Base-by-base conservation (phyloP, 53 echinoderm and acorn worm species). In the Temnopleurus reevesii region DNA sequence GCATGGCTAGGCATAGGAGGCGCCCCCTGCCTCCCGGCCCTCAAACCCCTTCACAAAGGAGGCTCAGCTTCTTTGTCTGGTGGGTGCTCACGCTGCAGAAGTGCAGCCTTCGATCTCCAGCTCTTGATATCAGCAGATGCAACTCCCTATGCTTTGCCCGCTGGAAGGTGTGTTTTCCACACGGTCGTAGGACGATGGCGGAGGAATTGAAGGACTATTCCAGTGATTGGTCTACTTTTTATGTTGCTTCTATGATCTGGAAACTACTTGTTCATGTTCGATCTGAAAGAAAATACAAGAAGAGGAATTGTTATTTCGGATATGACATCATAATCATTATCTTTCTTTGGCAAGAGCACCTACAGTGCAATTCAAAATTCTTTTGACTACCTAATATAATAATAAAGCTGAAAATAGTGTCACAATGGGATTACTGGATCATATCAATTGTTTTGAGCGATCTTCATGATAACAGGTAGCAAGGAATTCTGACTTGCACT, bases 1-100 rank as follows among this genome's bases (percentile, higher is more conserved):
- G 85, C 85, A 85, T 85, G 85, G 57, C 60, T 59, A 61, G 85
- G 85, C 85, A 85, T 59, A 85, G 85, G 85, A 41, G 60, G 60
- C 38, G 59, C 85, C 60, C 44, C 30, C 19, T 36, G 41, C 25
- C 85, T 55, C 56, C 83, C 31, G 0, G 29, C 21, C 83, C 83
- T 18, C 49, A 46, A n/a, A 46, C 28, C 49, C 49, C 80, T 49
- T 15, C 2, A 45, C 71, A 71, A 41, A 29, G 8, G 34, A 41
- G 71, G 41, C 5, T 63, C 63, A 63, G 41, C 7, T 19, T 71
- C 21, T 41, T 71, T 4, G 38, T 21, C 31, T 71, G 38, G 71
- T 23, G 36, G n/a, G 36, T 19, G 21, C 28, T n/a, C n/a, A 41
- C 38, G 8, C 19, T 41, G 21, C 36, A 41, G 41, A 71, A 71